Conservation (phyloP, 1,140 invertebrate species). For the Mamestra configurata region DNA sequence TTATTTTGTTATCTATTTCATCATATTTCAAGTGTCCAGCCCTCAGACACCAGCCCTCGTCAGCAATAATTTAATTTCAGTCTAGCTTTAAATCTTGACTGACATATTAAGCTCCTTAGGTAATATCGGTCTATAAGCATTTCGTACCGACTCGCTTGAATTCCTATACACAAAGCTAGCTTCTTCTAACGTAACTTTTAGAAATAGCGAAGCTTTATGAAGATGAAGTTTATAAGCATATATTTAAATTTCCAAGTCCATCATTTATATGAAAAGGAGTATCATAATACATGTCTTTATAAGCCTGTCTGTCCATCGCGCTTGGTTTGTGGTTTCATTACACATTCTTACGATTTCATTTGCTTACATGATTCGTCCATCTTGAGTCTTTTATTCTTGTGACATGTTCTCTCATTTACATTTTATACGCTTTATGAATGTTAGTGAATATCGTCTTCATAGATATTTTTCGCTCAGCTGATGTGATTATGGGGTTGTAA, state of each 20-base stretch:
- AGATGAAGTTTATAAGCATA: neutral
- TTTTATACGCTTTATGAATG: constrained; percentile 46
- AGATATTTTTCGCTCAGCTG: neutral
- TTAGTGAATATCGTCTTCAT: neutral
- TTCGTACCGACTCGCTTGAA: neutral
- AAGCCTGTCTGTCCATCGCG: neutral
- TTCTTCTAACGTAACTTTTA: too few relatives aligned
- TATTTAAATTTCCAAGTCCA: neutral
- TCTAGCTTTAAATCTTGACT: neutral
- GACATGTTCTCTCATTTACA: constrained; percentile 45
- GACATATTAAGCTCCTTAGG: neutral
- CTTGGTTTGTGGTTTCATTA: constrained; percentile 35
- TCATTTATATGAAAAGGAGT: constrained; percentile 2
- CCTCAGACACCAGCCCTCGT: neutral
- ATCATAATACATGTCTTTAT: neutral
- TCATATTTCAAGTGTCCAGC: neutral
- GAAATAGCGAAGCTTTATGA: neutral
- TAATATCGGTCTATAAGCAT: neutral
- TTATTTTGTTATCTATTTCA: too few relatives aligned
- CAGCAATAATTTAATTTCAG: neutral
- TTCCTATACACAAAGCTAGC: neutral
- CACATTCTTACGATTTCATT: constrained; percentile 49
- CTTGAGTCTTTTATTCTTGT: constrained; percentile 35
- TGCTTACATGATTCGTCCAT: constrained; percentile 43
- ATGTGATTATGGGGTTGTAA: neutral